phyloP scores from a whole-genome alignment of 2,888 invertebrate species.

The Aporophyla nigra region DNA sequence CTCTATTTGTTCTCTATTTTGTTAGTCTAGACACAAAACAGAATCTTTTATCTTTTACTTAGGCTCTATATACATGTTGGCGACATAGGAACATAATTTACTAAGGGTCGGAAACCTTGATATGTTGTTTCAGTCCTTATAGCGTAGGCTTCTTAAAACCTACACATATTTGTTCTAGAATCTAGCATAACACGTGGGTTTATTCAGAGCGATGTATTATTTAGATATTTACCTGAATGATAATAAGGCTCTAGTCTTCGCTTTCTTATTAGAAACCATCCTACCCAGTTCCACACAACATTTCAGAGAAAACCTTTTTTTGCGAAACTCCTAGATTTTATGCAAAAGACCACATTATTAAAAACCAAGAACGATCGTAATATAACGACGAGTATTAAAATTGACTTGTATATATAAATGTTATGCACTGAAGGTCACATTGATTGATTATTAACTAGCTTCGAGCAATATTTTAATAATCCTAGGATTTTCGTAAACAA shows the following conservation, averaged over 20 bases:
- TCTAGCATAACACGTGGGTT: background rate
- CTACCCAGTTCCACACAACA: too few species aligned
- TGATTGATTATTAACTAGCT: too few species aligned
- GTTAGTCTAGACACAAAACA: constrained; percentile 19
- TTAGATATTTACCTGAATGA: background rate
- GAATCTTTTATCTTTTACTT: constrained; percentile 11
- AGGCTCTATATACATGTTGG: constrained; percentile 10
- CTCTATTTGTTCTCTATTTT: constrained; percentile 4
- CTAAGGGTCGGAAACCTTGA: constrained; percentile 4
- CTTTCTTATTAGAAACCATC: background rate
- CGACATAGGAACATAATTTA: background rate
- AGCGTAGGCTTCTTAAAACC: background rate
- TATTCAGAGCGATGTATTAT: background rate
- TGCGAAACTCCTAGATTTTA: too few species aligned
- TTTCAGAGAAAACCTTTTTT: background rate
- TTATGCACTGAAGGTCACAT: too few species aligned
- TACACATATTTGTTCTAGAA: background rate
- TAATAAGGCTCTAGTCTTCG: background rate
- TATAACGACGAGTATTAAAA: too few species aligned
- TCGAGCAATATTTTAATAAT: too few species aligned
- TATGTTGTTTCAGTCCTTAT: background rate
- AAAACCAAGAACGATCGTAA: too few species aligned
- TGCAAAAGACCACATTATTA: too few species aligned
- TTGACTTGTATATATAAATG: too few species aligned
- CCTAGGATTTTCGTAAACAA: too few species aligned